Evolutionary conservation across 2,113 vertebrate genomes (phyloP), one percentile per base, ranked within the genome.

Genomic region (Hypanus sabinus): DNA sequence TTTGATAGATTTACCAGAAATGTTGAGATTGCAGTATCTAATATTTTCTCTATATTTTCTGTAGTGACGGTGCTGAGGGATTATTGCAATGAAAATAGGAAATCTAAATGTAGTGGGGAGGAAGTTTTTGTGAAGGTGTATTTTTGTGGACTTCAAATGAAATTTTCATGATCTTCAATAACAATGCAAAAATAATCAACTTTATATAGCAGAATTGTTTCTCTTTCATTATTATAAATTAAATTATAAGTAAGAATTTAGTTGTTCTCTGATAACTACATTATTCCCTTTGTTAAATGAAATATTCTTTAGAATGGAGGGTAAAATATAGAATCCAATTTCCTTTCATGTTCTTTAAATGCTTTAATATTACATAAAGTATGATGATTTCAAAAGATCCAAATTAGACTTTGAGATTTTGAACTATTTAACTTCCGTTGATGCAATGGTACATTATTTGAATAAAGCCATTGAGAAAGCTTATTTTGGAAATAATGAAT

Each of bases 151-250:
- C 27, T 87, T 55, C 27, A 11, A 60, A 60, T 57, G 83, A 87
- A 57, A 87, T 55, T 12, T 79, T 76, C 16, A 36, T 79, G n/a
- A 36, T 12, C 55, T 87, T 57, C 55, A 87, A 87, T 30, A 27
- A 87, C 80, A 83, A 83, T 87, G 83, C 83, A 87, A 87, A 87
- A 87, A 30, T 87, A 57, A 87, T 87, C 27, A 87, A 87, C 46
- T 80, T 33, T 24, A 83, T 24, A 11, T 46, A 83, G 38, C 36
- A 83, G 46, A 46, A 83, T 83, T 87, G 7, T 60, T 57, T 57
- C 65, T 22, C 38, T 65, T 65, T 7, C 27, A 18, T 65, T 90
- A 18, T 90, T 90, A 62, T 30, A 65, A 30, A 33, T 57, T 87
- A 62, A 83, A 83, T 55, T 83, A 83, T 87, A 87, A 87, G 83